These are phyloP conservation scores for Styela clava DNA, from an alignment of 23 tunicate genomes.

Conservation along the genomic window DNA sequence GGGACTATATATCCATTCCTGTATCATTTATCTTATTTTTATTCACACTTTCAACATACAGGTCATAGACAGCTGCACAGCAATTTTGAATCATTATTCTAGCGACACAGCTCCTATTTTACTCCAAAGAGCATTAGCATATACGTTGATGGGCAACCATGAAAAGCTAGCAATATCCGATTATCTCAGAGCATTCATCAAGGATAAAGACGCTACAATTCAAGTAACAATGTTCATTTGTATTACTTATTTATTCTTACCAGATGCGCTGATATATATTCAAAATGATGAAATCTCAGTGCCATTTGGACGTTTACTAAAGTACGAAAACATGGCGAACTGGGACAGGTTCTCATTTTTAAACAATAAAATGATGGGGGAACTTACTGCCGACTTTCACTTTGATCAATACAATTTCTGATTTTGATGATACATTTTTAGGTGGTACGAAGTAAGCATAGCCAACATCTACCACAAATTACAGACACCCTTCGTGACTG, in stretches of 20 bases:
- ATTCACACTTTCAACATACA: too few species aligned
- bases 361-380: neutral
- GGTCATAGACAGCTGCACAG: slow-evolving; percentile 69
- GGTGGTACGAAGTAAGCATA: slow-evolving; percentile 51
- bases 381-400: too few species aligned
- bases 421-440: too few species aligned
- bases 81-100: slow-evolving; percentile 42
- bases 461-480: slow-evolving; percentile 34
- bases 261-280: too few species aligned
- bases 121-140: slow-evolving; percentile 63
- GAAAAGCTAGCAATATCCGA: slow-evolving; percentile 73
- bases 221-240: slow-evolving; percentile 48
- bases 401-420: too few species aligned
- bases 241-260: too few species aligned
- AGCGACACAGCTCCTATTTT: slow-evolving; percentile 51
- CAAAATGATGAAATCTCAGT: neutral
- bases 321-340: neutral
- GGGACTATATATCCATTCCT: too few species aligned
- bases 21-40: too few species aligned
- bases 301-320: neutral
- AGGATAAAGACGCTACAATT: slow-evolving; percentile 64
- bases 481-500: slow-evolving; percentile 40
- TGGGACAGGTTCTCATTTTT: neutral
- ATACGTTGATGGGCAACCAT: slow-evolving; percentile 44
- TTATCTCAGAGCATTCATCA: slow-evolving; percentile 73